phyloP scores from a whole-genome alignment of 2,888 invertebrate species.

The Phengaris alcon region DNA sequence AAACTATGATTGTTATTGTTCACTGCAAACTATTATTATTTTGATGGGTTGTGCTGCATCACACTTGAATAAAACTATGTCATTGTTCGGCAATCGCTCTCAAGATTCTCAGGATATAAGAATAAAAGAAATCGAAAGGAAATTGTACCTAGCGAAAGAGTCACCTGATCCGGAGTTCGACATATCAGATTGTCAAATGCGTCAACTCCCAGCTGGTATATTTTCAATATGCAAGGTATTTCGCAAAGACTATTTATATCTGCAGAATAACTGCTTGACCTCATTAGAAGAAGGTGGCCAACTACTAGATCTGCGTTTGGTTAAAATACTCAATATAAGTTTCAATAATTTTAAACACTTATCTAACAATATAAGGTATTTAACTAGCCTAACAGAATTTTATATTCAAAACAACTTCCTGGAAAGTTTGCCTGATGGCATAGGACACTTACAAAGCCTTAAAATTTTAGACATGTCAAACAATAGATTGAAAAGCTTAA shows the following conservation, averaged over 20 bases:
- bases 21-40: constrained; percentile 34
- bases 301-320: constrained; percentile 83
- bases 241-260: constrained; percentile 84
- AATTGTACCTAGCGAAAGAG: constrained; percentile 80
- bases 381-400: constrained; percentile 85
- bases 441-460: constrained; percentile 82
- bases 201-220: constrained; percentile 86
- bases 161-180: constrained; percentile 90
- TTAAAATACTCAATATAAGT: constrained; percentile 83
- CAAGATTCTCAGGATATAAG: constrained; percentile 52
- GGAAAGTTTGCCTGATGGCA: constrained; percentile 83
- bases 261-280: constrained; percentile 84
- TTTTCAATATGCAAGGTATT: constrained; percentile 90
- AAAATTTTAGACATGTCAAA: constrained; percentile 84
- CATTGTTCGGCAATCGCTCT: constrained; percentile 63
- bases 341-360: constrained; percentile 82
- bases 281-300: constrained; percentile 85
- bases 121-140: constrained; percentile 60
- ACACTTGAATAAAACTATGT: constrained; percentile 63
- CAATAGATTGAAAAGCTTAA: constrained; percentile 83
- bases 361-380: constrained; percentile 82
- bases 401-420: constrained; percentile 86
- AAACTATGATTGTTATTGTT: constrained; percentile 19
- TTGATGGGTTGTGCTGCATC: constrained; percentile 75
- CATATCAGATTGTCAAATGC: constrained; percentile 87